Evolutionary conservation across 2,888 invertebrate species (phyloP).

Genomic region (Matsumyia berberina): DNA sequence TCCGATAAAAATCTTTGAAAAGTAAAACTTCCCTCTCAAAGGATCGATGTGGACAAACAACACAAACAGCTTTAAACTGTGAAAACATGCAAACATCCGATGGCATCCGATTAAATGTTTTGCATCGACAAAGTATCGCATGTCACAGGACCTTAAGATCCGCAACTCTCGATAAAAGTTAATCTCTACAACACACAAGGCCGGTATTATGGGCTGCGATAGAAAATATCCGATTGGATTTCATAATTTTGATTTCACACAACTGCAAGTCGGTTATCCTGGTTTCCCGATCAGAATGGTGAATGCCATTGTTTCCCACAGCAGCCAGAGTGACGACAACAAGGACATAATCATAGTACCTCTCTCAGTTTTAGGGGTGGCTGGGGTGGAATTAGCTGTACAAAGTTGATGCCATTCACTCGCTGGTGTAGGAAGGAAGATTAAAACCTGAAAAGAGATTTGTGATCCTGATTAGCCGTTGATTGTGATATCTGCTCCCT

Average conservation of each 20-base stretch:
- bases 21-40: slow-evolving; percentile 29
- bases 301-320: slow-evolving; percentile 45
- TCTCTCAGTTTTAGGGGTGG: slow-evolving; percentile 36
- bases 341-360: slow-evolving; percentile 17
- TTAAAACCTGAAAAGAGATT: slow-evolving; percentile 59
- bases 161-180: slow-evolving; percentile 69
- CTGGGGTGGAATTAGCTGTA: slow-evolving; percentile 43
- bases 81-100: slow-evolving; percentile 73
- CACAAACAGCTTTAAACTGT: slow-evolving; percentile 54
- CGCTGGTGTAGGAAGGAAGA: slow-evolving; percentile 37
- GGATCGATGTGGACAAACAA: slow-evolving; percentile 7
- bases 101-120: slow-evolving; percentile 67
- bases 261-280: slow-evolving; percentile 58
- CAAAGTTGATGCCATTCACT: slow-evolving; percentile 47
- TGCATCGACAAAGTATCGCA: slow-evolving; percentile 63
- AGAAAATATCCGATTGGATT: slow-evolving; percentile 54
- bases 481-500: slow-evolving; percentile 57
- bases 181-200: slow-evolving; percentile 62
- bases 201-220: slow-evolving; percentile 40
- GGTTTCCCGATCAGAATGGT: slow-evolving; percentile 52
- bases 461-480: slow-evolving; percentile 65
- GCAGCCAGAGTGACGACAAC: slow-evolving; percentile 27
- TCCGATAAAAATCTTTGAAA: slow-evolving; percentile 47
- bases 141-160: slow-evolving; percentile 58
- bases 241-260: slow-evolving; percentile 66